A percentile compares a stretch with the other conserved stretches of the same genome.
phyloP scores from a whole-genome alignment of 2,888 invertebrate species.

The Dolichomitus sp. region DNA sequence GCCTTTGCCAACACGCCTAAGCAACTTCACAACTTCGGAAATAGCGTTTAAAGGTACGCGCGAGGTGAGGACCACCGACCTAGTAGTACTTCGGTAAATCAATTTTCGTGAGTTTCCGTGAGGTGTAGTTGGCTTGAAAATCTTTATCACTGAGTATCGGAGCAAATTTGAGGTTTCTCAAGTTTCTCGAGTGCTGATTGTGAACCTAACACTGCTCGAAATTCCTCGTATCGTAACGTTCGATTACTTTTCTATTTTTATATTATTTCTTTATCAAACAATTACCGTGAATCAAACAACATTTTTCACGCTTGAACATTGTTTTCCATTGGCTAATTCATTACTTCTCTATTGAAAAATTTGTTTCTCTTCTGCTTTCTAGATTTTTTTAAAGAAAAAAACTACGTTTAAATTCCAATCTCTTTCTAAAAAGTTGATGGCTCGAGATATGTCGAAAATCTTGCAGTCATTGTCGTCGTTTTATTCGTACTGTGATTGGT shows the following conservation, averaged over 20 bases:
- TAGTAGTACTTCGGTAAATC: conserved; percentile 10
- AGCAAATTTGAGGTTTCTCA: background rate
- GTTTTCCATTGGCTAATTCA: no score
- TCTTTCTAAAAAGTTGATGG: no score
- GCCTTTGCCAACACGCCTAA: conserved; percentile 29
- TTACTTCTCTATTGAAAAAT: no score
- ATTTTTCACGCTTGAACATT: no score
- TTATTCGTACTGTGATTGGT: no score
- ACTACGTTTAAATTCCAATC: no score
- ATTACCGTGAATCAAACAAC: background rate
- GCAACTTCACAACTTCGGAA: conserved; percentile 38
- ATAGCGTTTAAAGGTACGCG: conserved; percentile 17
- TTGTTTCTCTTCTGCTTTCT: no score
- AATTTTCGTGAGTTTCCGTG: conserved; percentile 18
- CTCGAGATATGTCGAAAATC: no score
- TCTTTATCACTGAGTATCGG: background rate
- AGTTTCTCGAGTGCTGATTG: background rate
- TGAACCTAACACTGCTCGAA: background rate
- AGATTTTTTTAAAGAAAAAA: no score
- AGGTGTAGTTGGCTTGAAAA: background rate
- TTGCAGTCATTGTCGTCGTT: no score
- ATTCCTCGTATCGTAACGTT: background rate
- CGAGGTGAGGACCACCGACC: background rate
- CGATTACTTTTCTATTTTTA: background rate
- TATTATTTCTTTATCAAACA: background rate